Base-by-base conservation (phyloP, 2,888 invertebrate genomes). In the Dynastes maya region DNA sequence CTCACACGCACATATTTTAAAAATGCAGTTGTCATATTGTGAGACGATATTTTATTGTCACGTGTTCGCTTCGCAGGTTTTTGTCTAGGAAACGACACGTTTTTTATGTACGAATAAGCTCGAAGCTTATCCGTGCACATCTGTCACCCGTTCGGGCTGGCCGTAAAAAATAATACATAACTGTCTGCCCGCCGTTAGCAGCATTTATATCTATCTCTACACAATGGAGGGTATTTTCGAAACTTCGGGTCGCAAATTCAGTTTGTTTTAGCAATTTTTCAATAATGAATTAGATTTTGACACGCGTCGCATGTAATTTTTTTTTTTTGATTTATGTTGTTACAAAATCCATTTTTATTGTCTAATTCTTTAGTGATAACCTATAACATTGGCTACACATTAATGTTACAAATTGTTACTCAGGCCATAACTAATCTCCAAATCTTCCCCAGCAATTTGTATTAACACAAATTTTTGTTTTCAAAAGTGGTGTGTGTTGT, bases 31-130 rank as follows among this genome's bases (percentile, higher is more conserved):
- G 58, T 72, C 58, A 61, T 58, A 37, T 27, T 45, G 58, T 37
- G 32, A 49, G 32, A 16, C 49, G 27, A 74, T 74, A 74, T 74
- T 74, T 74, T 61, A 74, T 74, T 74, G 72, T 65, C 72, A 78
- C 78, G 72, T 72, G 78, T 72, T 53, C 65, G 16, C 72, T 74
- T 72, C 53, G 72, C 72, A 53, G 49, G 55, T 78, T 72, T 72
- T 78, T 78, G 76, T 67, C 67, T 76, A 76, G 76, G 76, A 76
- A 76, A 45, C 68, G 68, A 45, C 68, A 40, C 67, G 76, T 53
- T 76, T 76, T 76, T 76, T 74, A 45, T 61, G 27, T 74, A 74
- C 45, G 49, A 61, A 27, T 61, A 74, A 74, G 61, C 55, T 74
- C 61, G 61, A 37, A 61, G 61, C 45, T 61, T 74, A 74, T 74